Percentiles rank a stretch among this genome's conserved stretches.
These are phyloP conservation scores for Boloria euphrosyne DNA, from an alignment of 2,888 invertebrate species.

Conservation along the genomic window DNA sequence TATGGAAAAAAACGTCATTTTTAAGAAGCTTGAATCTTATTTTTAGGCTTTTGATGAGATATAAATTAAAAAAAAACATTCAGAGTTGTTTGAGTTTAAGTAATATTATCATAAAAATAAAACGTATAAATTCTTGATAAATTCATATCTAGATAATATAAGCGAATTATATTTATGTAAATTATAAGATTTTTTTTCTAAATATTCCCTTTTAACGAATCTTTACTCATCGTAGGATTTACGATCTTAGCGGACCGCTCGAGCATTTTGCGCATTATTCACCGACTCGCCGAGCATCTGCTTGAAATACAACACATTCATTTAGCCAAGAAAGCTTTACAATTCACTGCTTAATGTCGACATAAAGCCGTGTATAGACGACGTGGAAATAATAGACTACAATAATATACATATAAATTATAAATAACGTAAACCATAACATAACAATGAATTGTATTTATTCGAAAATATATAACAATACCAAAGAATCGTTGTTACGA, in stretches of 20 bases:
- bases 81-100: too few species aligned
- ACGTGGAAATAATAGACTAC: not conserved
- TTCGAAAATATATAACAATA: too few species aligned
- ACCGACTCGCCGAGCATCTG: slow-evolving; percentile 26
- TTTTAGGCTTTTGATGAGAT: too few species aligned
- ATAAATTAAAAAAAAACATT: too few species aligned
- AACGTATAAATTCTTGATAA: not conserved
- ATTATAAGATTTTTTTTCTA: slow-evolving; percentile 19
- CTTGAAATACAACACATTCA: slow-evolving; percentile 35
- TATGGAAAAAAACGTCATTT: too few species aligned
- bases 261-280: slow-evolving; percentile 30
- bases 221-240: slow-evolving; percentile 33
- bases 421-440: not conserved
- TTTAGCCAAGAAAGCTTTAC: slow-evolving; percentile 51
- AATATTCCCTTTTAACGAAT: slow-evolving; percentile 25
- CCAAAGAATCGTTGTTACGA: too few species aligned
- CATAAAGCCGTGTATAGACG: slow-evolving; percentile 20
- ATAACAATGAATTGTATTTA: too few species aligned
- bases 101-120: not conserved
- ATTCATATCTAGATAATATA: not conserved
- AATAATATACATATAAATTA: not conserved
- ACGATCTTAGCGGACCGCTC: slow-evolving; percentile 29
- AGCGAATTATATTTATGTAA: slow-evolving; percentile 3
- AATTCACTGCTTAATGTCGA: slow-evolving; percentile 39
- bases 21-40: too few species aligned